A percentile compares a stretch with the other conserved stretches of the same genome.
Evolutionary conservation across 1,140 invertebrate species (phyloP).

Genomic region (Brachionus sp.): DNA sequence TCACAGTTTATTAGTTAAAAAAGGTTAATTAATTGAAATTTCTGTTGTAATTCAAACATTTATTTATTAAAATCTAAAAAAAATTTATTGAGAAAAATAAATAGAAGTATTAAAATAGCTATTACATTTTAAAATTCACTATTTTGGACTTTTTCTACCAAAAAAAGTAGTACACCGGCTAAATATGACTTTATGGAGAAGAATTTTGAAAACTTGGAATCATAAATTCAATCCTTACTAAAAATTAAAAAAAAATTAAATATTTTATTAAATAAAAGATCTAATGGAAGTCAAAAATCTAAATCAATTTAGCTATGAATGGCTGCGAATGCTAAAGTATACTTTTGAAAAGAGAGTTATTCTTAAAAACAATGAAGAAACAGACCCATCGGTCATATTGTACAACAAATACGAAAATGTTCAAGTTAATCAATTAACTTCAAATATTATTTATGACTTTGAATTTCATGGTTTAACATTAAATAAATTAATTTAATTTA

Average conservation of each 20-base stretch:
- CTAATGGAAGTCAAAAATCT: background rate
- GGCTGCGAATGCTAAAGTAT: constrained; percentile 23
- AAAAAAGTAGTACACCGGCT: too few species aligned
- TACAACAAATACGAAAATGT: constrained; percentile 43
- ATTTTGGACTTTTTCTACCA: too few species aligned
- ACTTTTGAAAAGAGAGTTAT: constrained; percentile 21
- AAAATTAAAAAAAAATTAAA: background rate
- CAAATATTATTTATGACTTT: constrained; percentile 54
- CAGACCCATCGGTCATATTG: constrained; percentile 49
- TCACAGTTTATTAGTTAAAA: too few species aligned
- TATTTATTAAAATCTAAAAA: too few species aligned
- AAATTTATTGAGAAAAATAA: too few species aligned
- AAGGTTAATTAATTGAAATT: too few species aligned
- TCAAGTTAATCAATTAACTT: constrained; percentile 52
- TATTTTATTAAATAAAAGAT: background rate
- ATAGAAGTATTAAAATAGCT: too few species aligned
- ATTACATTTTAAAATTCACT: too few species aligned
- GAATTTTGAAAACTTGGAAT: too few species aligned
- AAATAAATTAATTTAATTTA: constrained; percentile 36
- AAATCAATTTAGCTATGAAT: constrained; percentile 28
- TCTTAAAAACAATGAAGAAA: background rate
- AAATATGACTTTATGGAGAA: too few species aligned
- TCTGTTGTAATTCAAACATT: too few species aligned
- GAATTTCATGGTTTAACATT: constrained; percentile 55
- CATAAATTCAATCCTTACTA: too few species aligned